Base-by-base conservation (phyloP, 2,888 invertebrate genomes). In the Ganaspis brasiliensis region DNA sequence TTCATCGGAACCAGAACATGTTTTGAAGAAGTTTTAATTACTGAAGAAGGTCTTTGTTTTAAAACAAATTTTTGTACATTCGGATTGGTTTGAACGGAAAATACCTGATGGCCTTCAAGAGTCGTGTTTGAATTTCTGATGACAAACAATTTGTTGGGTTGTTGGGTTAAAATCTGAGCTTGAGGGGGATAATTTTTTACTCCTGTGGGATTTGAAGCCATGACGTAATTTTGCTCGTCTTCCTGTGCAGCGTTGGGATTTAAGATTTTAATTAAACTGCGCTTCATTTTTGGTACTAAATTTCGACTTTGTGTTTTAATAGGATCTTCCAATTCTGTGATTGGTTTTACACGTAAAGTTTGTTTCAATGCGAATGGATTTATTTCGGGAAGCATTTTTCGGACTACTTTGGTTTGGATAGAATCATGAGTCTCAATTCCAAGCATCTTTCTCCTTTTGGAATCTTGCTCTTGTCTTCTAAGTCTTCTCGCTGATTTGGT, bases 221-320 rank as follows among this genome's bases (percentile, higher is more conserved):
- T 5, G 21, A 55, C 0, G 19, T n/a, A 55, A 3, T 55, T 55
- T 19, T 10, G 6, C 19, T 55, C 21, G 5, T 55, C 55, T 1
- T 14, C 21, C 12, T 8, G 6, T 2, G 0, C 19, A 37, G 40
- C 12, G 3, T 63, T 63, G 21, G 40, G 37, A 14, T 45, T 67
- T 3, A 45, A 2, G 9, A 67, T 8, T n/a, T 10, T 12, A 4
- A 67, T 9, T 10, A 67, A n/a, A n/a, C n/a, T n/a, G n/a, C 4
- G 8, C 9, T 24, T 67, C 5, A n/a, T 49, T 40, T 26, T 67
- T 45, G 24, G 5, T n/a, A 67, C 4, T 40, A 24, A 19, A 14
- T 0, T 4, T 1, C 4, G 9, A 81, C 83, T 72, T 87, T 87
- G 40, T 81, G 2, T 12, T 16, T 10, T 21, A 1, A 4, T 21